These are phyloP conservation scores for Gadus macrocephalus DNA, from an alignment of 2,113 vertebrate species.

Conservation along the genomic window DNA sequence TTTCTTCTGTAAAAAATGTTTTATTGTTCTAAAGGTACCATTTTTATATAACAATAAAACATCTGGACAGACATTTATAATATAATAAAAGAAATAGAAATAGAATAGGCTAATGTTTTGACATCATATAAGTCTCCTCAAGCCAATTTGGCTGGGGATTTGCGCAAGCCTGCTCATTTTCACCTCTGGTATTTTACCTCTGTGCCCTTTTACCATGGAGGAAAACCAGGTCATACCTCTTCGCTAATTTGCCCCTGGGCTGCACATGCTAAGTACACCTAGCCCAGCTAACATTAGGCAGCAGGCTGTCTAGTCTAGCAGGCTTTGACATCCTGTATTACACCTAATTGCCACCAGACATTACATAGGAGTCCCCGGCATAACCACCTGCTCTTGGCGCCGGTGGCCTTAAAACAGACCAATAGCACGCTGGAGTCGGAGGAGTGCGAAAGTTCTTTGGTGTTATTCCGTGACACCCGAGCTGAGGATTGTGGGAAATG, in stretches of 20 bases:
- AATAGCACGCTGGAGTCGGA: conserved; percentile 47
- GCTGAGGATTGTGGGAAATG: conserved; percentile 51
- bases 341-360: conserved; percentile 76
- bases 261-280: conserved; percentile 64
- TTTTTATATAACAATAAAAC: not conserved
- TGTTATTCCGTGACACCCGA: conserved; percentile 66
- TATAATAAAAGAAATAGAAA: not conserved
- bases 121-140: too few species aligned
- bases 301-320: conserved; percentile 66
- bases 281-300: conserved; percentile 70
- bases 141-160: too few species aligned
- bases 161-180: not conserved
- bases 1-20: too few species aligned
- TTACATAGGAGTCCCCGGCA: conserved; percentile 54
- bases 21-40: too few species aligned
- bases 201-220: conserved; percentile 55
- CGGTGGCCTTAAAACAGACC: conserved; percentile 61
- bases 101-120: not conserved
- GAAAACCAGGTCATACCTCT: conserved; percentile 63
- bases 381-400: conserved; percentile 67
- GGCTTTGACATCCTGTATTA: conserved; percentile 75
- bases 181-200: conserved; percentile 4
- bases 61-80: not conserved
- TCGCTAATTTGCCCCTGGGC: conserved; percentile 62
- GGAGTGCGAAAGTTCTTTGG: conserved; percentile 29